Base-by-base conservation (phyloP, 2,797 vertebrate genomes). In the Schizothorax lantsangensis region DNA sequence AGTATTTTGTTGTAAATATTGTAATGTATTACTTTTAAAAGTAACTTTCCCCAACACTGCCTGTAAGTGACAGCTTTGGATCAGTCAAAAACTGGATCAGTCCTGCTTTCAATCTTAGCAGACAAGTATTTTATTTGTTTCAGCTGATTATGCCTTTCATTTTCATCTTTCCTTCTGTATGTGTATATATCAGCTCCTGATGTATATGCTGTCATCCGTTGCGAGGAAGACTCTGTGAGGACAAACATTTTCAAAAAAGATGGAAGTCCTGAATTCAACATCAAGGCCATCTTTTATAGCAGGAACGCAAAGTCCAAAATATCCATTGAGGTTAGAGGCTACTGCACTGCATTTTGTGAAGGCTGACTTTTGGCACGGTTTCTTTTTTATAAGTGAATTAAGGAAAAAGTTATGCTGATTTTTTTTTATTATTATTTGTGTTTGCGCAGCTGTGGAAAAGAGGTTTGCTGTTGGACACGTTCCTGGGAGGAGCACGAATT, bases 211-310 rank as follows among this genome's bases (percentile, higher is more conserved):
- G 71, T 95, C 0, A 90, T 96, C 40, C 92, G 92, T 7, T 96
- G 95, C 79, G 96, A 97, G 85, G 93, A 92, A 0, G 40, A 93
- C 62, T 79, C 87, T 45, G 81, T 96, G 62, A 93, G 90, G 84
- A 96, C 96, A 0, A 87, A n/a, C 0, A 91, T 95, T 57, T 94
- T 95, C 89, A 92, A 92, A 81, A 91, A 89, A 1, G 87, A 94
- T 7, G 91, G 89, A 77, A 95, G 90, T 90, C 96, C 96, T 0
- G 95, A 96, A 79, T 96, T 97, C 89, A 95, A 96, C 92, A 89
- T 95, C 62, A 94, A 95, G 85, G 86, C 92, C 33, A 93, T 97
- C 74, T 97, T 97, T 91, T 96, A 96, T 90, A 94, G 95, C 84
- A 94, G 94, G 90, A 86, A 91, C 26, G 94, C 94, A 0, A 78